These are phyloP conservation scores for Caerostris extrusa DNA, from an alignment of 1,140 invertebrate genomes.

Conservation along the genomic window DNA sequence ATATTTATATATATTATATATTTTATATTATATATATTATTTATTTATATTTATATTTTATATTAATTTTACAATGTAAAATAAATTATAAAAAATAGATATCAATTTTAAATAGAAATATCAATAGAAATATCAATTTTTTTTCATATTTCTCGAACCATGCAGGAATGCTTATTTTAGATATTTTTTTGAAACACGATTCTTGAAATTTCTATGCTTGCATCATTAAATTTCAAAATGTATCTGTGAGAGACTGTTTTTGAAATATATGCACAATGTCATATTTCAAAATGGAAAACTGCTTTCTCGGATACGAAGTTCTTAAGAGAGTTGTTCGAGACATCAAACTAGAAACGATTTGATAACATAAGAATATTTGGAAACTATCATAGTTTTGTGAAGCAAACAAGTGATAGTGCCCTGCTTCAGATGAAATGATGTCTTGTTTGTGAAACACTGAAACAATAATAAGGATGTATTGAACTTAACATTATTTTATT, in stretches of 20 bases:
- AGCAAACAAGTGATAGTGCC: not conserved
- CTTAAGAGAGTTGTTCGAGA: not conserved
- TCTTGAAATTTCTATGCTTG: no score
- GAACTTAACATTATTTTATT: not conserved
- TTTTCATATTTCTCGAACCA: no score
- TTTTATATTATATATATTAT: no score
- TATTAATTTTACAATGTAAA: no score
- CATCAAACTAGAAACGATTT: not conserved
- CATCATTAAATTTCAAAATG: not conserved
- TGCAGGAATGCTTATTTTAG: no score
- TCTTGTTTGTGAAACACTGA: not conserved
- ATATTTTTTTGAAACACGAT: no score
- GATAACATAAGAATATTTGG: not conserved
- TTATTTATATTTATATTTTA: no score
- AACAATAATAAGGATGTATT: not conserved
- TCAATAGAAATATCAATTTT: no score
- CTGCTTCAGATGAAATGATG: not conserved
- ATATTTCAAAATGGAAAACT: not conserved
- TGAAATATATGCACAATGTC: not conserved
- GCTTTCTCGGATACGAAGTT: not conserved
- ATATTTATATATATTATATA: no score
- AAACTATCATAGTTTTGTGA: not conserved
- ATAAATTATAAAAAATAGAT: no score
- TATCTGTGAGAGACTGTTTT: not conserved
- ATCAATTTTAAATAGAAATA: no score